Percentiles rank a stretch among this genome's conserved stretches.
Conservation (phyloP, 2,797 vertebrate species). For the Macropodus opercularis region DNA sequence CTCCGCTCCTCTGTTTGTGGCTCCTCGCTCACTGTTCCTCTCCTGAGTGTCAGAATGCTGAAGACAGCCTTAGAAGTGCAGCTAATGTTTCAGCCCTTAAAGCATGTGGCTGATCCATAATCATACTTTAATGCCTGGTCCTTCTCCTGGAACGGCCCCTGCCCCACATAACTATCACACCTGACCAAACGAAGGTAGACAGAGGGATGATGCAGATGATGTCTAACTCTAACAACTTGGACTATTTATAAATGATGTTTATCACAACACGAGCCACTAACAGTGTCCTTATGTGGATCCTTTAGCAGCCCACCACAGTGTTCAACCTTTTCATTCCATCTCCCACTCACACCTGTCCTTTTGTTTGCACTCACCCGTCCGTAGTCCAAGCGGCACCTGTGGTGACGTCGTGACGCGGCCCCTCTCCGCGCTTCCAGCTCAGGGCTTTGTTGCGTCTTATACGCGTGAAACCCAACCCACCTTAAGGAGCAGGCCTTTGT, state of each 20-base stretch:
- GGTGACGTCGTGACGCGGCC: conserved; percentile 69
- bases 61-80: conserved; percentile 63
- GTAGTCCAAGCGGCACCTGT: conserved; percentile 55
- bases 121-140: conserved; percentile 45
- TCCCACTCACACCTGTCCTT: conserved; percentile 59
- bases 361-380: conserved; percentile 51
- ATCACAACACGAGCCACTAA: conserved; percentile 5
- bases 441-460: conserved; percentile 54
- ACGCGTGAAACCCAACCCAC: conserved; percentile 74
- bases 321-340: conserved; percentile 13
- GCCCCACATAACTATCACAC: conserved; percentile 53
- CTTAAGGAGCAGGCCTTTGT: conserved; percentile 68
- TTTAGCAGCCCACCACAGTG: conserved; percentile 11
- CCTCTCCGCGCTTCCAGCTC: conserved; percentile 44
- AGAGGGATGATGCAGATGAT: conserved; percentile 23
- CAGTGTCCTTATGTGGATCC: conserved; percentile 24
- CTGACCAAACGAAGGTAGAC: conserved; percentile 47
- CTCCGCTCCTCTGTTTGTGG: conserved; percentile 46
- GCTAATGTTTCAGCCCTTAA: conserved; percentile 73
- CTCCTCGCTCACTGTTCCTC: conserved; percentile 52
- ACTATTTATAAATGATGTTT: background rate
- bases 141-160: conserved; percentile 52
- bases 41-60: conserved; percentile 63
- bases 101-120: conserved; percentile 49
- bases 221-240: background rate